These are phyloP conservation scores for Microctenopoma steveboyesi DNA, from an alignment of 2,797 vertebrate genomes.

Conservation along the genomic window DNA sequence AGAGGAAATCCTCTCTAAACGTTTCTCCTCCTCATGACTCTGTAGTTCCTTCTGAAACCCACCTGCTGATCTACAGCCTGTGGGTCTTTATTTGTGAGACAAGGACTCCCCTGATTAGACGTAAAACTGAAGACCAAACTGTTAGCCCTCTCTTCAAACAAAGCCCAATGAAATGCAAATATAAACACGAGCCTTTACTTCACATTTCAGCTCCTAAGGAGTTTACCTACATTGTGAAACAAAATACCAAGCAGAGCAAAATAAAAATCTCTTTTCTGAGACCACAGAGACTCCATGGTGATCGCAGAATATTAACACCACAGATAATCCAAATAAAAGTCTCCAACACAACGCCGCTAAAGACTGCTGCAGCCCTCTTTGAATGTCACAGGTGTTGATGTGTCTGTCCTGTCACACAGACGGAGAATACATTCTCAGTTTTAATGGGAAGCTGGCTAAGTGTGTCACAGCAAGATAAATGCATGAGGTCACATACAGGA, in stretches of 20 bases:
- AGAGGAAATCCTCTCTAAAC: constrained; percentile 67
- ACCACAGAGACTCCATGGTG: no score
- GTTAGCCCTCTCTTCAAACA: constrained; percentile 48
- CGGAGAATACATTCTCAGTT: no score
- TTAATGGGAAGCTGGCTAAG: no score
- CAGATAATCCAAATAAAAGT: neutral
- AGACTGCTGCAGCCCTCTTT: no score
- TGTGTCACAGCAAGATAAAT: no score
- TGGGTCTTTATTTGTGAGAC: constrained; percentile 56
- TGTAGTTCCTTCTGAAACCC: constrained; percentile 37
- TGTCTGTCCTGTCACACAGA: no score
- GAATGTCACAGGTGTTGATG: no score
- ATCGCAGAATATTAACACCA: neutral
- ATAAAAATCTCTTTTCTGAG: no score
- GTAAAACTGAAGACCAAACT: constrained; percentile 33
- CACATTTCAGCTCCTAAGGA: constrained; percentile 16
- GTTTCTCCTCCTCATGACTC: constrained; percentile 42
- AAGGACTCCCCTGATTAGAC: constrained; percentile 15
- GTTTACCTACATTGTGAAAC: neutral
- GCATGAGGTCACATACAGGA: no score
- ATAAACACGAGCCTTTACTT: constrained; percentile 41
- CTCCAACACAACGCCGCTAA: no score
- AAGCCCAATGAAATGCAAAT: constrained; percentile 65
- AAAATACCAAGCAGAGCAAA: neutral
- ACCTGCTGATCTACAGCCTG: constrained; percentile 47